Base-by-base conservation (phyloP, 2,888 invertebrate genomes). In the Tigriopus californicus region DNA sequence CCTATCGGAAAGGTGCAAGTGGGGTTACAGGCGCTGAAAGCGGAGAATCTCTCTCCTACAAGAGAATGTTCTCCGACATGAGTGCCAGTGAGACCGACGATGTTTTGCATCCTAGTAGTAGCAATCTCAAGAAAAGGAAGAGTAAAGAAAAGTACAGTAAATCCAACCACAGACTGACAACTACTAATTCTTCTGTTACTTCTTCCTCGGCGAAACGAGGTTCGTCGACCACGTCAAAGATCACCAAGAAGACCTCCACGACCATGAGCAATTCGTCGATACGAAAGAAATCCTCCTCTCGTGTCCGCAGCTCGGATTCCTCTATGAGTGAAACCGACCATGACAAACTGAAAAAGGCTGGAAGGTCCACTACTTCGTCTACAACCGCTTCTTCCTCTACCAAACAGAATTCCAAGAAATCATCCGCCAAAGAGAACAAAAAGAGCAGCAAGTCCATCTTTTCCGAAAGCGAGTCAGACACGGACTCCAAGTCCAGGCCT, bases 301-400 rank as follows among this genome's bases (percentile, higher is more conserved):
- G 33, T 33, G 33, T 33, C 33, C 33, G 33, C 3, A 33, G 33
- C 33, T 66, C 68, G 40, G 70, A 74, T 65, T 70, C 71, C 33
- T 78, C 79, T 5, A 79, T 77, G 64, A 77, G 78, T 5, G 80
- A 79, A 61, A 78, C 79, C 15, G 78, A 80, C 66, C 66, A 70
- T 68, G 75, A 76, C 70, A 74, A 66, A 65, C 75, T 40, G 74
- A 75, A 54, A 77, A 77, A 64, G 76, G 76, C 63, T 8, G 8
- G 4, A 33, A 33, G 4, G 8, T 5, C 33, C 3, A 33, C 33
- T 68, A 73, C 67, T 18, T 64, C 75, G 63, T 66, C 70, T 4
- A 72, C 72, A 2, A 73, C 71, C 54, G 58, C 61, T 62, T 73
- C 74, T 46, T 15, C 46, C 46, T 52, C 52, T 10, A 24, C 52